A percentile compares a stretch with the other conserved stretches of the same genome.
Evolutionary conservation across 1,140 invertebrate genomes (phyloP).

Genomic region (Drosophila asahinai): DNA sequence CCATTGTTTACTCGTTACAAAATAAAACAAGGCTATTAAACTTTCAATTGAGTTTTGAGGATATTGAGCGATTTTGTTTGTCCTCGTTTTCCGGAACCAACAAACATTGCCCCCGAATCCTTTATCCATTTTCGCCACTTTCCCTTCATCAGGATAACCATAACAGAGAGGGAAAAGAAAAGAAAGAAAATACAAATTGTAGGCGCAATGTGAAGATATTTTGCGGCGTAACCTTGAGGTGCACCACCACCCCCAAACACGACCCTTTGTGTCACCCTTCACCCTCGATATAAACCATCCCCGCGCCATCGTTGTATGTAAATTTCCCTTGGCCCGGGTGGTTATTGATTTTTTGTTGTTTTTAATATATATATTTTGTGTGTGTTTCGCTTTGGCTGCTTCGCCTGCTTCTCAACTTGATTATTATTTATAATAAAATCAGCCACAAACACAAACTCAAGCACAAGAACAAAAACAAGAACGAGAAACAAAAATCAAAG

Average conservation of each 20-base stretch:
- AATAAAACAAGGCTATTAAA: constrained; percentile 31
- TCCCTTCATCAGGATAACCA: not conserved
- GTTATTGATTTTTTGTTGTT: constrained; percentile 71
- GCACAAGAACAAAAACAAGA: not conserved
- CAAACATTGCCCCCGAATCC: constrained; percentile 32
- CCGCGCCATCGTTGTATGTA: constrained; percentile 22
- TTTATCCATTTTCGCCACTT: not conserved
- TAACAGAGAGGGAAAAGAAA: not conserved
- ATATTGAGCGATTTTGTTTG: constrained; percentile 66
- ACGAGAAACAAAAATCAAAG: constrained; percentile 32
- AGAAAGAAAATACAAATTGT: constrained; percentile 9
- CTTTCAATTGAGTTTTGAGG: constrained; percentile 36
- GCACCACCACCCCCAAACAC: constrained; percentile 17
- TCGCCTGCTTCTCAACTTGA: constrained; percentile 50
- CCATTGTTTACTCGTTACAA: constrained; percentile 8
- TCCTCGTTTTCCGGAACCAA: constrained; percentile 58
- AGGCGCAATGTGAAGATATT: constrained; percentile 49
- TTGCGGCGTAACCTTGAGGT: constrained; percentile 57
- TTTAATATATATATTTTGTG: constrained; percentile 10
- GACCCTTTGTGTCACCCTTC: constrained; percentile 3
- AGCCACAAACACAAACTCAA: constrained; percentile 21
- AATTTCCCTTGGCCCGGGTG: constrained; percentile 60
- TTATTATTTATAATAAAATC: constrained; percentile 79
- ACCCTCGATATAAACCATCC: not conserved
- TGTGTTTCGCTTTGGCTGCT: constrained; percentile 23